Evolutionary conservation across 2,797 vertebrate species (phyloP), one percentile per base, ranked within the genome.

Genomic region (Varecia variegata): DNA sequence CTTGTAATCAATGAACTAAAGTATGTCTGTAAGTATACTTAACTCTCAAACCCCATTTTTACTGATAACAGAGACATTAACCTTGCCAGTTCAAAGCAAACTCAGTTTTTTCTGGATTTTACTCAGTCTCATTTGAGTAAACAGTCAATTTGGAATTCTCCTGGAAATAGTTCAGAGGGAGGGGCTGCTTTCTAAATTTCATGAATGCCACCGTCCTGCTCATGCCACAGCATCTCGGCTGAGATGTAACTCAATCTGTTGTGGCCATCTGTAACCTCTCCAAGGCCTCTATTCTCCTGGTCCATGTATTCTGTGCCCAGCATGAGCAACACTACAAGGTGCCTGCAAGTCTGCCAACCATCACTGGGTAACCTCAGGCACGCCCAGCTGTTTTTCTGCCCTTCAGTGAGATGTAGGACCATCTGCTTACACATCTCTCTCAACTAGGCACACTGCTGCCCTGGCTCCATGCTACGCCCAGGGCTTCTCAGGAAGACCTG

Each of bases 11-110:
- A 73, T 93, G 62, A 95, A 84, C 67, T 94, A 71, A 79, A 60
- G 32, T 94, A 94, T 90, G 85, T 94, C 79, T 92, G 2, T 85
- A 91, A 84, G 45, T 84, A 5, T 83, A 73, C 70, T 94, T 92
- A 96, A 92, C 86, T 87, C 77, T 93, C 68, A 80, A 94, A 70
- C 14, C 23, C n/a, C 32, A 86, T 60, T 95, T 96, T 96, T 90
- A 92, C 17, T 83, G 70, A n/a, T 90, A 94, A 85, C 11, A 82
- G 74, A 93, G 93, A 85, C 76, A 81, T 5, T 70, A 27, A 92
- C 92, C 62, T 86, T 88, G 5, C n/a, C 30, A 68, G 11, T 56
- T 88, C 68, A 86, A 97, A 81, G 54, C 32, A 82, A 93, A 94
- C 14, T 40, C 68, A 56, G 32, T 65, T 50, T 86, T 94, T 70